Percentiles rank a stretch among this genome's conserved stretches.
Evolutionary conservation across 1,140 invertebrate genomes (phyloP).

Genomic region (Daktulosphaira vitifoliae): DNA sequence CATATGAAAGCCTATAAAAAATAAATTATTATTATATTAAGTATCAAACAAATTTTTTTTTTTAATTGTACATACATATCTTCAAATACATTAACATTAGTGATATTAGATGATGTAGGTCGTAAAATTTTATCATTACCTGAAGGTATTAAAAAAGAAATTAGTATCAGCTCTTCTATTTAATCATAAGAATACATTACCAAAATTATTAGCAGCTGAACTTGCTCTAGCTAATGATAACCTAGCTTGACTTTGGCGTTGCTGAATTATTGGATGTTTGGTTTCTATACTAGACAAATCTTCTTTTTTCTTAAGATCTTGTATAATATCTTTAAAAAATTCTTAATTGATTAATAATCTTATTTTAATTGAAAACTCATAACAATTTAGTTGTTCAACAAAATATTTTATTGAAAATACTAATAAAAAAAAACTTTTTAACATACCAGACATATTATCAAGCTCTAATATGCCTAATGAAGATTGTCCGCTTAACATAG

Average conservation of each 20-base stretch:
- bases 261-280: not conserved
- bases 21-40: not conserved
- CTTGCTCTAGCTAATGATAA: constrained; percentile 14
- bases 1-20: not conserved
- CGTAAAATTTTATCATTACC: not conserved
- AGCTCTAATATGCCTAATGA: constrained; percentile 21
- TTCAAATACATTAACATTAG: constrained; percentile 16
- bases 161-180: too few species aligned
- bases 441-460: constrained; percentile 25
- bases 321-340: too few species aligned
- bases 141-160: not conserved
- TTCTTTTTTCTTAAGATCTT: too few species aligned
- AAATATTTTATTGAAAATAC: too few species aligned
- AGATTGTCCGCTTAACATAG: constrained; percentile 11
- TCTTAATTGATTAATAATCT: too few species aligned
- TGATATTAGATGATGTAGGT: not conserved
- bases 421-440: not conserved
- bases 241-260: constrained; percentile 7
- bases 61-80: constrained; percentile 14
- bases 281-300: too few species aligned
- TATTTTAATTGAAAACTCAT: too few species aligned
- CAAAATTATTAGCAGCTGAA: not conserved
- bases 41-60: not conserved
- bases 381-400: too few species aligned
- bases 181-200: not conserved